Evolutionary conservation across 2,888 invertebrate species (phyloP).

Genomic region (Epirrita christyi): DNA sequence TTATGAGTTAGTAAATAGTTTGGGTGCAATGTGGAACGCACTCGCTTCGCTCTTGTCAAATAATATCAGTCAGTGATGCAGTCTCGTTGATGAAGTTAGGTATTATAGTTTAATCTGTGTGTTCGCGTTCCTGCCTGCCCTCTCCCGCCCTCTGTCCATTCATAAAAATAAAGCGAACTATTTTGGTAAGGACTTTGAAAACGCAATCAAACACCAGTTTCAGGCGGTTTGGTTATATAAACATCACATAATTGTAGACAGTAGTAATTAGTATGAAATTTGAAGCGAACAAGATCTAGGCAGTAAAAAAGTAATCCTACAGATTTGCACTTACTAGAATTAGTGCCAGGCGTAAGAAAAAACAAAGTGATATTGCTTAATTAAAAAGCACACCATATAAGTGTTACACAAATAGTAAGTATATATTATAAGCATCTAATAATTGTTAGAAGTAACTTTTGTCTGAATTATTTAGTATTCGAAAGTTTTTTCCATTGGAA

Average conservation of each 20-base stretch:
- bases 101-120: conserved; percentile 15
- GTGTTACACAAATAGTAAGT: too few relatives aligned
- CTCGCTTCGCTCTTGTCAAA: background rate
- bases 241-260: too few relatives aligned
- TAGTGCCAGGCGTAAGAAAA: too few relatives aligned
- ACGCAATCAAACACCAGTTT: conserved; percentile 22
- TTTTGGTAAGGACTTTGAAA: conserved; percentile 26
- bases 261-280: too few relatives aligned
- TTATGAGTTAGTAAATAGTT: background rate
- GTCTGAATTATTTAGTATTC: background rate
- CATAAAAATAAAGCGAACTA: conserved; percentile 57
- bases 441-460: too few relatives aligned
- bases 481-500: conserved; percentile 29
- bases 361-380: too few relatives aligned
- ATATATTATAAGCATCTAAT: too few relatives aligned
- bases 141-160: conserved; percentile 56
- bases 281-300: too few relatives aligned
- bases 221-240: background rate
- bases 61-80: conserved; percentile 3
- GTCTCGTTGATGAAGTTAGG: conserved; percentile 13
- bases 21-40: background rate
- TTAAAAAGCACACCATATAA: too few relatives aligned
- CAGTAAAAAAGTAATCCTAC: too few relatives aligned
- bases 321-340: too few relatives aligned
- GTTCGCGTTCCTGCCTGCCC: conserved; percentile 40